Conservation (phyloP, 2,797 vertebrate genomes). For the Enoplosus armatus region DNA sequence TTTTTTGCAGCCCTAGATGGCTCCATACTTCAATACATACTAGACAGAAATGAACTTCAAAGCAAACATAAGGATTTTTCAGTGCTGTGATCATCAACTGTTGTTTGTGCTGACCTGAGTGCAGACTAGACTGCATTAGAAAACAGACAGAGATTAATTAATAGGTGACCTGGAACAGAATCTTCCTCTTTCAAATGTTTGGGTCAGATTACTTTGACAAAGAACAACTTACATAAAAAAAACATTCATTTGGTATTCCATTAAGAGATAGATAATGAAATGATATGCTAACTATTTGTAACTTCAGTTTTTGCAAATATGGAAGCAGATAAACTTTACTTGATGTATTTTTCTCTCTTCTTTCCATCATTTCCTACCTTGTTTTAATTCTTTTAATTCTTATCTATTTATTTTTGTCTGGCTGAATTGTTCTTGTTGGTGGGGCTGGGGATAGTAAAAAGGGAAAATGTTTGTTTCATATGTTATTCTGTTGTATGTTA, state of each 20-base stretch:
- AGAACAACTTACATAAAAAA: background rate
- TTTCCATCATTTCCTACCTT: background rate
- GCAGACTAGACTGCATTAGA: background rate
- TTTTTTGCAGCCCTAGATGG: background rate
- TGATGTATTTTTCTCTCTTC: background rate
- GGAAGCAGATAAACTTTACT: background rate
- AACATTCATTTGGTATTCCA: background rate
- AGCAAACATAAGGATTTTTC: background rate
- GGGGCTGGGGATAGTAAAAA: no score
- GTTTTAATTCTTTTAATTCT: background rate
- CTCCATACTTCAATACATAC: no score
- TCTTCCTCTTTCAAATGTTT: background rate
- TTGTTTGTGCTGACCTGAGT: background rate
- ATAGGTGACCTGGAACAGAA: background rate
- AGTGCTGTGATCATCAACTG: background rate
- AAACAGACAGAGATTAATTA: slow-evolving; percentile 6
- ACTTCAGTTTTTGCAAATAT: background rate
- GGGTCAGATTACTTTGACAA: slow-evolving; percentile 21
- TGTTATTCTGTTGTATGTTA: no score
- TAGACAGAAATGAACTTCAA: background rate
- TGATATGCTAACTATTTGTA: background rate
- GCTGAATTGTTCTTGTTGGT: no score
- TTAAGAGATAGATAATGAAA: background rate
- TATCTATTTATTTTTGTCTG: no score
- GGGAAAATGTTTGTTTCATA: no score